These are phyloP conservation scores for Maconellicoccus hirsutus DNA, from an alignment of 1,140 invertebrate genomes.

Conservation along the genomic window DNA sequence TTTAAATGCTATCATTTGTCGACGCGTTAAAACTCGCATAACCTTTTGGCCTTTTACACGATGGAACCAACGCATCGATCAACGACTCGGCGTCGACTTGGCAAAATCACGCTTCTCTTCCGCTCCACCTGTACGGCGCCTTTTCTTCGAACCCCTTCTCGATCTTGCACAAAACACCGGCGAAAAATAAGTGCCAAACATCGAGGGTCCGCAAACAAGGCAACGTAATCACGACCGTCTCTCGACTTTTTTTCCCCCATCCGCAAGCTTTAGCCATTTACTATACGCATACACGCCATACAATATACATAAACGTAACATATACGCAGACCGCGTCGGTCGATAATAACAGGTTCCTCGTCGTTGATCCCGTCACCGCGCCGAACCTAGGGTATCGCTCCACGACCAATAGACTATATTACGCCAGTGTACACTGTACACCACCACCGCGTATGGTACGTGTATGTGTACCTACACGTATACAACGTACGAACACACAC, in stretches of 20 bases:
- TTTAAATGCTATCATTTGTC: no score
- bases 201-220: constrained; percentile 5
- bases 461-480: no score
- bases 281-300: not conserved
- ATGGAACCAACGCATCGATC: no score
- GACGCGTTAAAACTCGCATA: no score
- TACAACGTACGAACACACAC: not conserved
- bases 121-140: not conserved
- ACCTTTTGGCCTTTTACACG: no score
- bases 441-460: no score
- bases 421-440: no score
- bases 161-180: not conserved
- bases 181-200: constrained; percentile 1
- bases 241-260: not conserved
- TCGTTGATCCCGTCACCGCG: not conserved
- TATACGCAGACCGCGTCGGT: constrained; percentile 3
- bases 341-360: constrained; percentile 11
- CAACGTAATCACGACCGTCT: not conserved
- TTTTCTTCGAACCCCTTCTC: not conserved
- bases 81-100: no score
- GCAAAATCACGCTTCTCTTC: not conserved
- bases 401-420: not conserved
- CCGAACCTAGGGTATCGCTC: not conserved
- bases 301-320: constrained; percentile 10
- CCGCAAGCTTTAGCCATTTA: not conserved